These are phyloP conservation scores for Clarias macrocephalus DNA, from an alignment of 2,113 vertebrate genomes.

Conservation along the genomic window DNA sequence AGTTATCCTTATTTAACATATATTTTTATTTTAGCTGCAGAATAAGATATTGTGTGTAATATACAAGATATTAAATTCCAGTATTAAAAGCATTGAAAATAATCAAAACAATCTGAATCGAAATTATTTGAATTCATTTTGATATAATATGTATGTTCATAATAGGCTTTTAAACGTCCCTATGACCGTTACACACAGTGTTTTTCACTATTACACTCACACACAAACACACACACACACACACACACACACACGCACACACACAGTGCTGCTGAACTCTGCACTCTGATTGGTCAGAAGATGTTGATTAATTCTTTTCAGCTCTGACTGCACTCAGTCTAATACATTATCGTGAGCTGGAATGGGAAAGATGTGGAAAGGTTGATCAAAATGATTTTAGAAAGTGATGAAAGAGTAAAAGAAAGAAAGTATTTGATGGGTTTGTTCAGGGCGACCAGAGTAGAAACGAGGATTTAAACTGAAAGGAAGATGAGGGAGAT, in stretches of 20 bases:
- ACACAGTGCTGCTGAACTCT: not conserved
- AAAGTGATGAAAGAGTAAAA: no score
- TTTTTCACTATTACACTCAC: not conserved
- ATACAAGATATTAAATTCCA: not conserved
- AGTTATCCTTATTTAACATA: not conserved
- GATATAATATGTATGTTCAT: not conserved
- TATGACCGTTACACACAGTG: not conserved
- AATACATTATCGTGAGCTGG: not conserved
- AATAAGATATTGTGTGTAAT: not conserved
- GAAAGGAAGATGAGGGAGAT: no score
- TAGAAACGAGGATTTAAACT: no score
- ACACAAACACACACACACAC: no score
- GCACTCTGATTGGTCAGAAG: not conserved
- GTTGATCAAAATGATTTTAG: no score
- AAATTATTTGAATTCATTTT: not conserved
- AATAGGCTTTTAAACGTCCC: not conserved
- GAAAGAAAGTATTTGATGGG: no score
- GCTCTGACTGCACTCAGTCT: not conserved
- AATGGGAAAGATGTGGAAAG: no score
- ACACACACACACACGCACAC: no score
- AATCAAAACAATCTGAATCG: not conserved
- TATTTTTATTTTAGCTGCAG: not conserved
- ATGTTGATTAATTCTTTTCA: not conserved
- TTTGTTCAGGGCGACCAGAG: no score
- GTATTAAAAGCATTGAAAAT: not conserved